Conservation (phyloP, 2,888 invertebrate species). For the Hoplodrina ambigua region DNA sequence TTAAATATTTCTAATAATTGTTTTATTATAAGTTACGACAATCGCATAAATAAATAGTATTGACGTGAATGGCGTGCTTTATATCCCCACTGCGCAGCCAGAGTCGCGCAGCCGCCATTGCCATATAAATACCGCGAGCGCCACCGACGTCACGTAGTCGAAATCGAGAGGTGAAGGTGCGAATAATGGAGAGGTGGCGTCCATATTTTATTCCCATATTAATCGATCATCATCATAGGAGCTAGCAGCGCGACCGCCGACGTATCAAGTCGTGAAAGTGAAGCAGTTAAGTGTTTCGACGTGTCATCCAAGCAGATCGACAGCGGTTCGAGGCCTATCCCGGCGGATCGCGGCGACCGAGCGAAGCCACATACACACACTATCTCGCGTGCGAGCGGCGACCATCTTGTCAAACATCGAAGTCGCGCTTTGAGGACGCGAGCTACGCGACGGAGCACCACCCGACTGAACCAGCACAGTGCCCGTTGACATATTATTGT, state of each 20-base stretch:
- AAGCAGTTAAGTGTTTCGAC: slow-evolving; percentile 87
- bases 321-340: slow-evolving; percentile 85
- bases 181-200: slow-evolving; percentile 89
- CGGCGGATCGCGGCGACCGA: slow-evolving; percentile 71
- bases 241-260: slow-evolving; percentile 89
- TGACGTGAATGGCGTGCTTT: slow-evolving; percentile 72
- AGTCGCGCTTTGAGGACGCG: slow-evolving; percentile 70
- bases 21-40: slow-evolving; percentile 4
- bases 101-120: slow-evolving; percentile 84
- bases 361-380: slow-evolving; percentile 66
- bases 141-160: slow-evolving; percentile 87
- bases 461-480: slow-evolving; percentile 59
- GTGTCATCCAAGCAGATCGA: slow-evolving; percentile 88
- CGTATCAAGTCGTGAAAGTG: slow-evolving; percentile 86
- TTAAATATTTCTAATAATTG: not conserved
- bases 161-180: slow-evolving; percentile 88
- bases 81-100: slow-evolving; percentile 83
- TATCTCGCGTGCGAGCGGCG: slow-evolving; percentile 75
- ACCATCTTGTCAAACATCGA: slow-evolving; percentile 84
- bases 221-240: slow-evolving; percentile 84
- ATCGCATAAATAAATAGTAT: slow-evolving; percentile 18
- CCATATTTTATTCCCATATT: slow-evolving; percentile 83
- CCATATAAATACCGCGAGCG: slow-evolving; percentile 81
- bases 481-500: slow-evolving; percentile 52
- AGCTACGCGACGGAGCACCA: slow-evolving; percentile 54